phyloP scores from a whole-genome alignment of 2,888 invertebrate genomes.

The Pemphredon lugubris region DNA sequence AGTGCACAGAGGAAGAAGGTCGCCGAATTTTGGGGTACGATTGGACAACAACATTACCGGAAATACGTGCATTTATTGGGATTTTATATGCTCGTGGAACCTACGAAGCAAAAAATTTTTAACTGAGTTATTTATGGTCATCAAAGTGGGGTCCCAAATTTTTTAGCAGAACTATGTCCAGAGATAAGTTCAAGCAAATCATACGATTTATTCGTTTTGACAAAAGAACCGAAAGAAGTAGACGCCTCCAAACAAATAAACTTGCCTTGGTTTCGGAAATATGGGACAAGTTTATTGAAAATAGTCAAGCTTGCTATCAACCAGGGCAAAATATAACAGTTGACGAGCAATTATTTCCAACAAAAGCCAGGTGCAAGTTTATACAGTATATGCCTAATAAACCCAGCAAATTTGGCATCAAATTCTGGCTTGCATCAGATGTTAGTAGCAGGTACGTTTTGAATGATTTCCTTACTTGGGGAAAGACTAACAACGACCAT shows the following conservation, averaged over 20 bases:
- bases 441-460: constrained; percentile 60
- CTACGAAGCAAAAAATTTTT: background rate
- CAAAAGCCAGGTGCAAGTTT: constrained; percentile 69
- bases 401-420: constrained; percentile 50
- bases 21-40: constrained; percentile 8
- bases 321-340: constrained; percentile 54
- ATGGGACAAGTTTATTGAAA: constrained; percentile 55
- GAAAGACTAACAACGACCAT: constrained; percentile 47
- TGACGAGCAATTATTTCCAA: constrained; percentile 67
- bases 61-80: constrained; percentile 15
- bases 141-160: background rate
- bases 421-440: constrained; percentile 68
- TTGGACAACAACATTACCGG: background rate
- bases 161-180: constrained; percentile 5
- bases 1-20: constrained; percentile 20
- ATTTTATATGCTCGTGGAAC: constrained; percentile 10
- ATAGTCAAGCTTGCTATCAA: constrained; percentile 56
- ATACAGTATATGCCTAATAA: constrained; percentile 62
- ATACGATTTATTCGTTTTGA: constrained; percentile 44
- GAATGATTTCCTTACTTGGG: constrained; percentile 66
- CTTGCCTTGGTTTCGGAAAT: constrained; percentile 55
- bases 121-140: constrained; percentile 7
- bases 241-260: constrained; percentile 12
- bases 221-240: constrained; percentile 37
- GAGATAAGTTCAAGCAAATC: constrained; percentile 22